These are phyloP conservation scores for Acipenser transmontanus DNA, from an alignment of 2,797 vertebrate species.

Conservation along the genomic window DNA sequence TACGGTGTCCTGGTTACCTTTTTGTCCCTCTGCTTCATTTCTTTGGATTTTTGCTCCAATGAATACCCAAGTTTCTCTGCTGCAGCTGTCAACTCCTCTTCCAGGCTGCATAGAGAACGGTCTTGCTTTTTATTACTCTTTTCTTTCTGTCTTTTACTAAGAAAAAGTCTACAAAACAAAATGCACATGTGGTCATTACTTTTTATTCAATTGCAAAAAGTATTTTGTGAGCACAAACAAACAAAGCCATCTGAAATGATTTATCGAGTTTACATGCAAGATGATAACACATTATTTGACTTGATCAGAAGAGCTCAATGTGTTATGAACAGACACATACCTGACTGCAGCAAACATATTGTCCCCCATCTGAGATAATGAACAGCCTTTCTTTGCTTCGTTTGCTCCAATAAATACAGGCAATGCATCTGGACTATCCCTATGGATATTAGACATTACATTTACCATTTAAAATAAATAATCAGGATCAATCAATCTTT, in stretches of 20 bases:
- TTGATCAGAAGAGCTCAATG: neutral
- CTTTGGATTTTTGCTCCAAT: slow-evolving; percentile 77
- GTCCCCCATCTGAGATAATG: slow-evolving; percentile 79
- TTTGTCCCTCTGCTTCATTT: slow-evolving; percentile 86
- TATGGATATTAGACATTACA: slow-evolving; percentile 29
- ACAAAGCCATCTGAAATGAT: too few species aligned
- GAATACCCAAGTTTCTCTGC: slow-evolving; percentile 72
- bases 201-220: too few species aligned
- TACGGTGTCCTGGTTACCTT: slow-evolving; percentile 57
- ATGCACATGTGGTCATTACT: too few species aligned
- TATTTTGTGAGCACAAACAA: too few species aligned
- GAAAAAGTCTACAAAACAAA: slow-evolving; percentile 60
- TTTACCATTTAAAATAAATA: too few species aligned
- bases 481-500: too few species aligned
- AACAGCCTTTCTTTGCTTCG: slow-evolving; percentile 79
- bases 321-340: slow-evolving; percentile 57
- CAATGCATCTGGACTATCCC: slow-evolving; percentile 81
- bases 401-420: slow-evolving; percentile 85
- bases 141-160: slow-evolving; percentile 73
- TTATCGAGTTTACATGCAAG: too few species aligned
- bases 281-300: neutral
- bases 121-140: slow-evolving; percentile 56
- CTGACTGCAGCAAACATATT: slow-evolving; percentile 88
- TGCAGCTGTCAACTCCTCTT: slow-evolving; percentile 66
- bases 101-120: slow-evolving; percentile 58